Evolutionary conservation across 2,888 invertebrate species (phyloP), one percentile per base, ranked within the genome.

Genomic region (Lasioglossum oenotherae): DNA sequence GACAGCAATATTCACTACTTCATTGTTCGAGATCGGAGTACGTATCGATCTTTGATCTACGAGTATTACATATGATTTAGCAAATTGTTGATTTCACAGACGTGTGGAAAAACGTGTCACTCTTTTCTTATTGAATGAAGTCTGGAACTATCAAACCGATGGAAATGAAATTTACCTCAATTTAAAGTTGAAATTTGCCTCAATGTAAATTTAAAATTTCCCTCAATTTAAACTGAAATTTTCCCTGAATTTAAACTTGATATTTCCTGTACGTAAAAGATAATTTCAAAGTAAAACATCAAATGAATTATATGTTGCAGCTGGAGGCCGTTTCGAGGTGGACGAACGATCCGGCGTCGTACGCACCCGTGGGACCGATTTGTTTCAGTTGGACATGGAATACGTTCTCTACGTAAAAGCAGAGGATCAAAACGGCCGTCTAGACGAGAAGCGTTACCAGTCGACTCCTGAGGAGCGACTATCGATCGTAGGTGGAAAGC

Each of bases 1-100:
- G 99, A 99, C 95, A 98, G 99, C 95, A 98, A 98, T 94, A 98
- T 99, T 88, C 98, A 98, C 95, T 99, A 99, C 95, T 99, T 99
- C 96, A 98, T 99, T 92, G 98, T 99, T 46, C 96, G 99, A 91
- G 99, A 99, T 95, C 96, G 99, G 91, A 99, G 95, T 95, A 93
- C 91, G 95, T 74, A 71, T 10, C 41, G 10, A 10, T 41, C 41
- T 41, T 10, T 10, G 10, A 41, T 41, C 41, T 1, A 41, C 10
- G 0, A 8, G 41, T 41, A 10, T 41, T 41, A 41, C n/a, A n/a
- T 41, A 10, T 41, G 41, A 41, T 41, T 41, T 10, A 41, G 1
- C 10, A 10, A 1, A 41, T 41, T 10, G 41, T 10, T 41, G 41
- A 41, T 41, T 41, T 41, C 1, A 41, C 8, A 10, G 41, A 10